Evolutionary conservation across 2,113 vertebrate genomes (phyloP).

Genomic region (Mesembrinibis cayennensis): DNA sequence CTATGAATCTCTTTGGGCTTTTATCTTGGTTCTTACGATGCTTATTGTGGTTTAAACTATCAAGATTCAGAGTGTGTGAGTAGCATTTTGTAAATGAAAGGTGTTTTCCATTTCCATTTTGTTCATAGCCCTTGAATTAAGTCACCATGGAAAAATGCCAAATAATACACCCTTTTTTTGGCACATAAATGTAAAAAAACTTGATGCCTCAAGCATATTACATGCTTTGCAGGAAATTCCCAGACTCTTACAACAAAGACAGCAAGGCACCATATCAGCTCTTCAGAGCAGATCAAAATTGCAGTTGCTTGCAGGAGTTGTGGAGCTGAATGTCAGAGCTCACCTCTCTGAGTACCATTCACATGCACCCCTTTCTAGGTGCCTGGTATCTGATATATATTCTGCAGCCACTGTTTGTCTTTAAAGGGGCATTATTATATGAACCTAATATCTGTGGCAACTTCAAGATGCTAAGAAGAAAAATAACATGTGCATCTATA

Average conservation of each 20-base stretch:
- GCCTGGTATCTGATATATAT: not conserved
- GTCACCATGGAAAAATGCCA: slow-evolving; percentile 63
- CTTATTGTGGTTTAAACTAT: not conserved
- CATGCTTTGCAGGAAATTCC: slow-evolving; percentile 68
- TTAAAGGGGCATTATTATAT: not conserved
- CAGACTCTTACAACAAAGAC: slow-evolving; percentile 60
- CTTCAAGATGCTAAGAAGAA: not conserved
- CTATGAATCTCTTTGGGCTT: not conserved
- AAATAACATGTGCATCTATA: not conserved
- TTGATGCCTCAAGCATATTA: slow-evolving; percentile 63
- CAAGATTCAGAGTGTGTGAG: not conserved
- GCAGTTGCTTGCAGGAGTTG: slow-evolving; percentile 7
- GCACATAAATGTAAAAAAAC: slow-evolving; percentile 58
- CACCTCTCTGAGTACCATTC: not conserved
- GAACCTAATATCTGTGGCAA: not conserved
- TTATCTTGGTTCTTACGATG: not conserved
- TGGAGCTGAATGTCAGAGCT: not conserved
- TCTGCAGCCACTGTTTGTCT: not conserved
- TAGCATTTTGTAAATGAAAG: slow-evolving; percentile 36
- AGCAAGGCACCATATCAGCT: slow-evolving; percentile 24
- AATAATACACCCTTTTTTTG: slow-evolving; percentile 60
- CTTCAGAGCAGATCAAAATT: slow-evolving; percentile 39
- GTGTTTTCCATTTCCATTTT: slow-evolving; percentile 61
- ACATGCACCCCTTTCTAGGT: not conserved
- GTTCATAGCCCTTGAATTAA: slow-evolving; percentile 60